Conservation (phyloP, 2,888 invertebrate species). For the Ophioninae sp. region DNA sequence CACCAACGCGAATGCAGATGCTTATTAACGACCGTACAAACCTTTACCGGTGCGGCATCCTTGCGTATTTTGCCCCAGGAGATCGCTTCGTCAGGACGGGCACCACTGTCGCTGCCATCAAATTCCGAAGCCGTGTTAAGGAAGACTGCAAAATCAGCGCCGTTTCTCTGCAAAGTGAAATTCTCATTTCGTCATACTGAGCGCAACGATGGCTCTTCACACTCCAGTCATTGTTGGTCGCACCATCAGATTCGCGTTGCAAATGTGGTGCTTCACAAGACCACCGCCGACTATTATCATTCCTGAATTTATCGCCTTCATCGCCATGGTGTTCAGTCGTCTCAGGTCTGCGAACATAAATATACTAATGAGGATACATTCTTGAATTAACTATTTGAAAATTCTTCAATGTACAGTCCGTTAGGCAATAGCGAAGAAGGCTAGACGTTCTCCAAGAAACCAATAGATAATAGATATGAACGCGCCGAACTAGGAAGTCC, state of each 20-base stretch:
- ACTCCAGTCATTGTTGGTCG: slow-evolving; percentile 54
- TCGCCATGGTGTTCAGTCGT: slow-evolving; percentile 95
- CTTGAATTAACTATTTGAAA: too few species aligned
- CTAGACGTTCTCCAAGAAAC: too few species aligned
- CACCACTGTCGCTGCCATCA: slow-evolving; percentile 99
- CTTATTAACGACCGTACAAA: slow-evolving; percentile 71
- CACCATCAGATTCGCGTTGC: slow-evolving; percentile 99
- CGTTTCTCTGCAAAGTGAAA: slow-evolving; percentile 88
- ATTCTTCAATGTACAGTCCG: too few species aligned
- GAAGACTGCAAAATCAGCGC: slow-evolving; percentile 97
- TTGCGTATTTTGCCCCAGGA: slow-evolving; percentile 99
- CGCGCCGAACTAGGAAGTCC: too few species aligned
- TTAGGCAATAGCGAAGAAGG: too few species aligned
- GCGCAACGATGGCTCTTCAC: too few species aligned
- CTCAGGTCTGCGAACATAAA: slow-evolving; percentile 86
- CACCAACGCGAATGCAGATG: not conserved
- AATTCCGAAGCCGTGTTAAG: slow-evolving; percentile 97
- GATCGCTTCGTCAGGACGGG: slow-evolving; percentile 98
- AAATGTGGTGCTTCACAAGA: slow-evolving; percentile 99
- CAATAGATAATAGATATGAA: too few species aligned
- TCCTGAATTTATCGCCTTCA: slow-evolving; percentile 95
- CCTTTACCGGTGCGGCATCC: slow-evolving; percentile 94
- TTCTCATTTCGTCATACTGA: slow-evolving; percentile 5
- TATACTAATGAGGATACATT: not conserved
- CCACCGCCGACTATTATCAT: slow-evolving; percentile 98